Base-by-base conservation (phyloP, 2,797 vertebrate species). In the Coilia nasus region DNA sequence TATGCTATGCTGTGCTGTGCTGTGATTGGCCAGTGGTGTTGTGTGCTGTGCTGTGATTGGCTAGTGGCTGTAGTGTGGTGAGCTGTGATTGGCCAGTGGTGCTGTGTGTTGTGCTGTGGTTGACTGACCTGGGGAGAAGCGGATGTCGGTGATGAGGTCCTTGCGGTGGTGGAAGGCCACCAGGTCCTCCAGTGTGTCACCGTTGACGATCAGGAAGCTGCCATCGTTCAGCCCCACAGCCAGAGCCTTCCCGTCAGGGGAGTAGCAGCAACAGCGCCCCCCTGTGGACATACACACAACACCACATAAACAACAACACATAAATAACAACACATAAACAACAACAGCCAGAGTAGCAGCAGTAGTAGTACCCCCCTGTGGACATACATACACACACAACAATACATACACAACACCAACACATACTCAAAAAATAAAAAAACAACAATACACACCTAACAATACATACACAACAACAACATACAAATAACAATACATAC, bases 91-190 rank as follows among this genome's bases (percentile, higher is more conserved):
- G 17, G 31, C 57, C 85, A 85, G 60, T 87, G 88, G 83, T 50
- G 44, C 9, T 85, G 15, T 28, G 78, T 82, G 80, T 7, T 54
- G 50, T 7, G 3, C 50, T 62, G 28, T 15, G 25, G 67, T 75
- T 46, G 19, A 88, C 94, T 92, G 89, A 99, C 98, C 98, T 94
- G 98, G 98, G 88, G 98, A 99, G 94, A 99, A 99, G 89, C 96
- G 94, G 89, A 99, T 98, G 91, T 99, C 98, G 19, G 98, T 97
- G 95, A 99, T 97, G 92, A 97, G 93, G 91, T 99, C 98, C 93
- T 97, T 99, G 92, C 98, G 97, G 90, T 99, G 98, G 91, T 99
- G 98, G 94, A 99, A 99, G 87, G 98, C 98, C 88, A 99, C 97
- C 87, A 99, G 95, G 94, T 99, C 98, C 91, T 99, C 98, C 85